A percentile compares a stretch with the other conserved stretches of the same genome.
phyloP scores from a whole-genome alignment of 2,797 vertebrate genomes.

The Scolopax rusticola region DNA sequence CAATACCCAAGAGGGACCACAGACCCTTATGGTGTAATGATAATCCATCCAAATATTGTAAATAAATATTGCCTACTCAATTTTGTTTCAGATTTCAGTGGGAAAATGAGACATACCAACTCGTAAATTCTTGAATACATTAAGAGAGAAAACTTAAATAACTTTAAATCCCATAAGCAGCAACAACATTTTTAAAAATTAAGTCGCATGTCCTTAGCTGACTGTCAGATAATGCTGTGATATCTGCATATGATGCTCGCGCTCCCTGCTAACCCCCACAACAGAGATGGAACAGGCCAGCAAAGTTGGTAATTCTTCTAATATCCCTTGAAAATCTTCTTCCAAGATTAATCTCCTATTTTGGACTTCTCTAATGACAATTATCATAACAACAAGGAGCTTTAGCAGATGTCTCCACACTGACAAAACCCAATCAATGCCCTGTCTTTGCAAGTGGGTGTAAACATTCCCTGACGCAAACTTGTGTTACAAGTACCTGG shows the following conservation, averaged over 20 bases:
- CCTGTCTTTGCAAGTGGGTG: neutral
- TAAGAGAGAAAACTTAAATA: conserved; percentile 55
- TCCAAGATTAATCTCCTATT: neutral
- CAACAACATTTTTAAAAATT: neutral
- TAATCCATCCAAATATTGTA: neutral
- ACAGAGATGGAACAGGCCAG: neutral
- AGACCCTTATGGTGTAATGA: neutral
- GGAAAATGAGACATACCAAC: conserved; percentile 38
- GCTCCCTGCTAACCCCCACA: neutral
- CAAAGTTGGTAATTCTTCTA: neutral
- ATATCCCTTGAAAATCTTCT: neutral
- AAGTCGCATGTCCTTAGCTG: neutral
- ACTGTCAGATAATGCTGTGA: neutral
- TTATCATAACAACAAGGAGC: neutral
- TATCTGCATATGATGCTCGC: too few species aligned
- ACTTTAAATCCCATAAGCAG: conserved; percentile 32
- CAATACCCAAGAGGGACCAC: neutral
- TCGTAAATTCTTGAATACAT: conserved; percentile 37
- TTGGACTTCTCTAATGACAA: neutral
- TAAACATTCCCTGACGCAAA: neutral
- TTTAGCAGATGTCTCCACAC: neutral
- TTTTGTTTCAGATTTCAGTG: conserved; percentile 57
- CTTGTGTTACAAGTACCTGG: neutral
- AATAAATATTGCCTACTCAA: neutral
- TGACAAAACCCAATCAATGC: neutral